Conservation (phyloP, 2,888 invertebrate species). For the Drosophila mercatorum region DNA sequence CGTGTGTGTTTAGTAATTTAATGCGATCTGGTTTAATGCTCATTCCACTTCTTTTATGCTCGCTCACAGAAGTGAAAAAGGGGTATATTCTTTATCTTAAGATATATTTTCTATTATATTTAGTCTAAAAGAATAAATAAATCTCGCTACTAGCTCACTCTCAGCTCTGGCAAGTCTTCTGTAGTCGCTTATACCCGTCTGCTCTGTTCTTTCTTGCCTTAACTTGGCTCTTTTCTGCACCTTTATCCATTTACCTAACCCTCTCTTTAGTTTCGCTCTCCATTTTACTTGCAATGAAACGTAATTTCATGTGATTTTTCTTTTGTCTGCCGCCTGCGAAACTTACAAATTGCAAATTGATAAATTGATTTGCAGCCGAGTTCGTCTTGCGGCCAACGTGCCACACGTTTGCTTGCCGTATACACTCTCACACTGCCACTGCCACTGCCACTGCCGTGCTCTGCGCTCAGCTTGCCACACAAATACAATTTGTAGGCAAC, state of each 20-base stretch:
- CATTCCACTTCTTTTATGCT: not conserved
- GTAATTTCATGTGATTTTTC: slow-evolving; percentile 71
- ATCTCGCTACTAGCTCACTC: too few relatives aligned
- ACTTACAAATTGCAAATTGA: slow-evolving; percentile 75
- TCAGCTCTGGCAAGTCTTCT: not conserved
- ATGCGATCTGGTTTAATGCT: slow-evolving; percentile 17
- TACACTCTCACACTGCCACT: not conserved
- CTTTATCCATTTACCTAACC: slow-evolving; percentile 17
- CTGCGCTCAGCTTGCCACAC: slow-evolving; percentile 15
- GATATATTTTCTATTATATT: not conserved
- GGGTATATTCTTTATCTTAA: not conserved
- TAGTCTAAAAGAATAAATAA: too few relatives aligned
- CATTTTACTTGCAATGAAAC: slow-evolving; percentile 60
- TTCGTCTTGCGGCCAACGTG: slow-evolving; percentile 32
- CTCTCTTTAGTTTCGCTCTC: slow-evolving; percentile 27
- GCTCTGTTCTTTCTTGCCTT: not conserved
- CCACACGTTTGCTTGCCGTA: slow-evolving; percentile 12
- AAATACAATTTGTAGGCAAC: slow-evolving; percentile 58
- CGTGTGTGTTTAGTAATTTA: slow-evolving; percentile 53
- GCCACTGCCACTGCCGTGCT: not conserved
- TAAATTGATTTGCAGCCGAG: slow-evolving; percentile 68
- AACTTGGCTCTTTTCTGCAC: slow-evolving; percentile 11
- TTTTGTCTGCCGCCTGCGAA: slow-evolving; percentile 51
- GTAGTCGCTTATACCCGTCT: not conserved
- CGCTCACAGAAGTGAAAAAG: not conserved